Evolutionary conservation across 2,113 vertebrate genomes (phyloP).

Genomic region (Atlantisia rogersi): DNA sequence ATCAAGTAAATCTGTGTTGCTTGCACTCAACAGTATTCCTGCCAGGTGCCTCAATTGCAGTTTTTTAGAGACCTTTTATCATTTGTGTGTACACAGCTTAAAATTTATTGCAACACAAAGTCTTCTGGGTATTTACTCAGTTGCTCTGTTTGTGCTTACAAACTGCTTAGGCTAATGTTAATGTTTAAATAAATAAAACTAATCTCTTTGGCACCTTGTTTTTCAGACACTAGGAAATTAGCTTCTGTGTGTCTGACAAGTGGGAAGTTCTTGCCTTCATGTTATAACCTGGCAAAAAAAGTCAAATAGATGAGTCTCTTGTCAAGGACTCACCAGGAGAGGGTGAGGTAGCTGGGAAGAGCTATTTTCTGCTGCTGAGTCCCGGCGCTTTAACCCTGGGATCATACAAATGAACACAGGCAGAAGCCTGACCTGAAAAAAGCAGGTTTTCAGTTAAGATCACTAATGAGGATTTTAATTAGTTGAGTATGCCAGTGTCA

Average conservation of each 20-base stretch:
- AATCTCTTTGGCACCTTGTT: neutral
- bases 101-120: neutral
- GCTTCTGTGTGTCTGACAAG: neutral
- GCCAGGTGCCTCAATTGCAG: neutral
- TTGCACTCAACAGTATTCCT: neutral
- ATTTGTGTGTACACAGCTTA: neutral
- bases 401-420: neutral
- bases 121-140: neutral
- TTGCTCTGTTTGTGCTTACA: neutral
- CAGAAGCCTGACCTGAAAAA: slow-evolving; percentile 54
- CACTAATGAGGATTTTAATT: slow-evolving; percentile 70
- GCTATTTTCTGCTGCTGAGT: slow-evolving; percentile 51
- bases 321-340: slow-evolving; percentile 16
- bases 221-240: neutral
- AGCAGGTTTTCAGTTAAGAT: slow-evolving; percentile 36
- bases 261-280: neutral
- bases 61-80: neutral
- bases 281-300: neutral
- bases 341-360: neutral
- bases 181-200: neutral
- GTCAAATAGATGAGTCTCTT: neutral
- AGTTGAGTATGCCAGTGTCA: slow-evolving; percentile 23
- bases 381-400: slow-evolving; percentile 5
- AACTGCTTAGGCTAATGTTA: neutral
- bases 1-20: neutral